These are phyloP conservation scores for Dunckerocampus dactyliophorus DNA, from an alignment of 2,113 vertebrate species.

Conservation along the genomic window DNA sequence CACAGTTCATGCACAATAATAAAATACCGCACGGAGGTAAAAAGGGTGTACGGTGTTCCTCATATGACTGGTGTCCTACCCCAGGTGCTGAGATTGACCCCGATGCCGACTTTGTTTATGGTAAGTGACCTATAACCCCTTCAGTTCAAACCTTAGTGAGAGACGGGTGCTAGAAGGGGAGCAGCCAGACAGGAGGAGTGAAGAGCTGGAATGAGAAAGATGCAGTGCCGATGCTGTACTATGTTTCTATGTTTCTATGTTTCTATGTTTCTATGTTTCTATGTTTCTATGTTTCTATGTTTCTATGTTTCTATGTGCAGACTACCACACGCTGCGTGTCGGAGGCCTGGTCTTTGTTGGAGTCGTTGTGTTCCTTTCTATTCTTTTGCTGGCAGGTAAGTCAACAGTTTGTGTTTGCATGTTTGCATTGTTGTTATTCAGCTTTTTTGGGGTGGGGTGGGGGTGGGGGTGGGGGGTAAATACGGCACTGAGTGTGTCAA, in stretches of 20 bases:
- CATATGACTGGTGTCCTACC: neutral
- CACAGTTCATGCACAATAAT: too few relatives aligned
- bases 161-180: neutral
- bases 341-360: conserved; percentile 68
- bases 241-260: conserved; percentile 32
- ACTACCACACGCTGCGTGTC: conserved; percentile 69
- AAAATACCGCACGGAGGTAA: too few relatives aligned
- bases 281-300: too few relatives aligned
- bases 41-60: too few relatives aligned
- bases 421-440: neutral
- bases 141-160: neutral
- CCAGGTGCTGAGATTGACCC: conserved; percentile 43
- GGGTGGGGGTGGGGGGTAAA: too few relatives aligned
- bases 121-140: conserved; percentile 42
- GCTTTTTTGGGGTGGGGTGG: too few relatives aligned
- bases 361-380: conserved; percentile 62
- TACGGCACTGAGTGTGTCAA: too few relatives aligned
- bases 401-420: conserved; percentile 9
- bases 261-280: too few relatives aligned
- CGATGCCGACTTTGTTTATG: conserved; percentile 73
- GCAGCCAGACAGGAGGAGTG: neutral
- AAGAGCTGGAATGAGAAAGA: neutral
- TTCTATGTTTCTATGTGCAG: conserved; percentile 48
- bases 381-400: conserved; percentile 69
- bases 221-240: neutral